phyloP scores from a whole-genome alignment of 2,113 vertebrate species.

The Morone saxatilis region DNA sequence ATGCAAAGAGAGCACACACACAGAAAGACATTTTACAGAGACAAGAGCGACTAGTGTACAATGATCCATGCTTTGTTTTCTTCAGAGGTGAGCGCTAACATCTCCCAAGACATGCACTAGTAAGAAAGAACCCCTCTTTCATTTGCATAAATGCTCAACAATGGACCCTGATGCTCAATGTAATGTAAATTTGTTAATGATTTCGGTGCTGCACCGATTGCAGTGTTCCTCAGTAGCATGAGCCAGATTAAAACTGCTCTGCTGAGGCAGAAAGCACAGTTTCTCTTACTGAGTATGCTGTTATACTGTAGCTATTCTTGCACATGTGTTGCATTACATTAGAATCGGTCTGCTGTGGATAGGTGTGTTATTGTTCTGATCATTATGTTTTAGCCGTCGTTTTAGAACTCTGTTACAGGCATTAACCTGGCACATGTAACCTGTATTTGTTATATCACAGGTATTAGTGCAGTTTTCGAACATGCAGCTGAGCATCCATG shows the following conservation, averaged over 20 bases:
- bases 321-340: conserved; percentile 2
- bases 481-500: conserved; percentile 66
- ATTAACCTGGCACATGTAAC: background rate
- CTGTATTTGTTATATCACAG: background rate
- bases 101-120: conserved; percentile 77
- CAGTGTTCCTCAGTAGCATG: conserved; percentile 27
- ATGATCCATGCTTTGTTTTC: conserved; percentile 62
- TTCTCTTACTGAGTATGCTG: conserved; percentile 27
- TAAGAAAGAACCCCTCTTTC: conserved; percentile 65
- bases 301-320: conserved; percentile 5
- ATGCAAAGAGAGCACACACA: conserved; percentile 11
- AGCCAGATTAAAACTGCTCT: conserved; percentile 47
- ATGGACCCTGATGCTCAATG: conserved; percentile 56
- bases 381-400: background rate
- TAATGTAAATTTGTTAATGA: conserved; percentile 65
- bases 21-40: conserved; percentile 14
- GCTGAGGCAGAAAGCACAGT: conserved; percentile 44
- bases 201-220: conserved; percentile 23
- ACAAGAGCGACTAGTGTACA: conserved; percentile 33
- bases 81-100: conserved; percentile 70
- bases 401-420: conserved; percentile 25
- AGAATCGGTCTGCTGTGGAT: background rate
- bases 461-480: conserved; percentile 10
- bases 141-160: conserved; percentile 80
- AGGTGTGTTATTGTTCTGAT: conserved; percentile 19